These are phyloP conservation scores for Osmoderma eremita DNA, from an alignment of 2,888 invertebrate genomes.

Conservation along the genomic window DNA sequence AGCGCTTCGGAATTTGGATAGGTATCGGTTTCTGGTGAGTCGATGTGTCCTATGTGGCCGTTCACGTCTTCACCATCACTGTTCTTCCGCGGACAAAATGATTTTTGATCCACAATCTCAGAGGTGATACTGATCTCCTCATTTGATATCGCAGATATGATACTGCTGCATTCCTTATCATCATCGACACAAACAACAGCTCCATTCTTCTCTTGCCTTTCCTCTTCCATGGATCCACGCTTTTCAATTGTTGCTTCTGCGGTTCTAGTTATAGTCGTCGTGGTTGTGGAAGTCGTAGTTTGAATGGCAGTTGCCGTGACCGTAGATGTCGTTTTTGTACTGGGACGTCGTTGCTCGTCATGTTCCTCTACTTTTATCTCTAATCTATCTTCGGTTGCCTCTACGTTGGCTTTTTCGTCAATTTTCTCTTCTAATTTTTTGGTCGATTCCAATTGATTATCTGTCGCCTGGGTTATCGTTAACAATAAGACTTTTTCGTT, in stretches of 20 bases:
- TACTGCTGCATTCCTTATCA: slow-evolving; percentile 70
- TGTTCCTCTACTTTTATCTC: slow-evolving; percentile 8
- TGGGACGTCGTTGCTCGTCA: slow-evolving; percentile 58
- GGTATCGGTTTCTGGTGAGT: slow-evolving; percentile 85
- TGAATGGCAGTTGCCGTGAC: slow-evolving; percentile 2
- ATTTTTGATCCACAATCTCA: slow-evolving; percentile 69
- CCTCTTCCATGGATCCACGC: slow-evolving; percentile 58
- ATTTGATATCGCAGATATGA: slow-evolving; percentile 72
- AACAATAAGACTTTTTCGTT: slow-evolving; percentile 62
- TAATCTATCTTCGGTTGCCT: slow-evolving; percentile 7
- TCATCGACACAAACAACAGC: slow-evolving; percentile 61
- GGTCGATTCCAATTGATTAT: slow-evolving; percentile 16
- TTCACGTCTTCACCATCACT: slow-evolving; percentile 64
- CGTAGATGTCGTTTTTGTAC: slow-evolving; percentile 54
- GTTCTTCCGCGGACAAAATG: slow-evolving; percentile 63
- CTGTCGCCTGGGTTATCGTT: slow-evolving; percentile 31
- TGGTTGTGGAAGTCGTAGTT: slow-evolving; percentile 9
- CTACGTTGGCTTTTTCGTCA: slow-evolving; percentile 16
- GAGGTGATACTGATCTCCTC: slow-evolving; percentile 78
- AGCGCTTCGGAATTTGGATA: slow-evolving; percentile 77
- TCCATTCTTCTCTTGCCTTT: slow-evolving; percentile 56
- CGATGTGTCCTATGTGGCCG: slow-evolving; percentile 79
- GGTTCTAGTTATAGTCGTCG: slow-evolving; percentile 30
- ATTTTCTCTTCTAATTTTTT: slow-evolving; percentile 6
- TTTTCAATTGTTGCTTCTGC: slow-evolving; percentile 38